Conservation (phyloP, 2,888 invertebrate genomes). For the Clivina fossor region DNA sequence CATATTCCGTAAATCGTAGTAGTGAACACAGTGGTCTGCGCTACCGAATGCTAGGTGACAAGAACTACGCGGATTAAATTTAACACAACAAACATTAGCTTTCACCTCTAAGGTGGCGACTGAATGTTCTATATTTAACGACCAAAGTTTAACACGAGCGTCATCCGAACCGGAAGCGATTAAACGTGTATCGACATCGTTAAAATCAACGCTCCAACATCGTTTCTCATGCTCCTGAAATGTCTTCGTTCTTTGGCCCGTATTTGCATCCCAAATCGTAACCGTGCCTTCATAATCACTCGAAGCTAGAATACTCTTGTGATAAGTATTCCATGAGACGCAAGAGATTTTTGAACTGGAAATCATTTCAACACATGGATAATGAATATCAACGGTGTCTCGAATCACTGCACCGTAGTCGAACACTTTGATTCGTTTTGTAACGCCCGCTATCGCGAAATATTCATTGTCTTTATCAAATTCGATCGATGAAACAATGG, state of each 20-base stretch:
- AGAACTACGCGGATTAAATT: constrained; percentile 82
- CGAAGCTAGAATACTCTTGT: constrained; percentile 81
- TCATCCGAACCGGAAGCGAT: constrained; percentile 93
- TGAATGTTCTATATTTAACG: constrained; percentile 82
- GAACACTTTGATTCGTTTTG: constrained; percentile 90
- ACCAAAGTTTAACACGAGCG: constrained; percentile 90
- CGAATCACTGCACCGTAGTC: constrained; percentile 84
- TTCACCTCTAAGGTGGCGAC: constrained; percentile 88
- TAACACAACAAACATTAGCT: constrained; percentile 94
- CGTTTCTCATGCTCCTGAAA: constrained; percentile 92
- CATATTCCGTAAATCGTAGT: constrained; percentile 87
- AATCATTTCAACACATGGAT: constrained; percentile 88
- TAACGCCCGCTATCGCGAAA: constrained; percentile 95
- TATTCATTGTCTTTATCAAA: constrained; percentile 95
- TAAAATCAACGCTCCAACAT: constrained; percentile 96
- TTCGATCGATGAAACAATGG: constrained; percentile 89
- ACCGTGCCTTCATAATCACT: constrained; percentile 95
- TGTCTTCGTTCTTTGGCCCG: constrained; percentile 71
- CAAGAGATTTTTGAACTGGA: constrained; percentile 93
- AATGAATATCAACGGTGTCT: constrained; percentile 87
- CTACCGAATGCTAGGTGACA: constrained; percentile 92
- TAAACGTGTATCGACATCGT: constrained; percentile 83
- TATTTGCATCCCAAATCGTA: constrained; percentile 87
- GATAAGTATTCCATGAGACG: constrained; percentile 91
- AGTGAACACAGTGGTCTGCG: constrained; percentile 96